Percentiles rank a stretch among this genome's conserved stretches.
Conservation (phyloP, 2,797 vertebrate genomes). For the Eulemur mongoz region DNA sequence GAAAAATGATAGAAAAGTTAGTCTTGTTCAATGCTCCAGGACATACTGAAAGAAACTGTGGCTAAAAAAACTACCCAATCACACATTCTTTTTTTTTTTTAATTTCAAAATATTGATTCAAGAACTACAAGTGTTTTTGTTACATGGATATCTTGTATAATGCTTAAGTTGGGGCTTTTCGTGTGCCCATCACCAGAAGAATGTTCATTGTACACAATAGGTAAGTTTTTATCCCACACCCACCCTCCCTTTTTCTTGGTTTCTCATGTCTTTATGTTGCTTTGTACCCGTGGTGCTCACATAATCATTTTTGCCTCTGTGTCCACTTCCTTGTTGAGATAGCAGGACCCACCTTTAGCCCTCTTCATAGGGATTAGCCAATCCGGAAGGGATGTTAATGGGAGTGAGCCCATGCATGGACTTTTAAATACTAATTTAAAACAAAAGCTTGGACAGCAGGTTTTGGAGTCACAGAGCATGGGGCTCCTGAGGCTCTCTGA, state of each 20-base stretch:
- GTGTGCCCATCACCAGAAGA: not conserved
- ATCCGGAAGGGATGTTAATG: not conserved
- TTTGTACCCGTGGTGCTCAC: not conserved
- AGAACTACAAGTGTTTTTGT: not conserved
- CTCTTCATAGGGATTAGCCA: not conserved
- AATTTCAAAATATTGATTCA: not conserved
- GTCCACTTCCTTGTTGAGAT: not conserved
- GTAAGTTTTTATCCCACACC: not conserved
- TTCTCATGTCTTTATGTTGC: not conserved
- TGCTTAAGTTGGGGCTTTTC: not conserved
- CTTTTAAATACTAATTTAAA: slow-evolving; percentile 32
- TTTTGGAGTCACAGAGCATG: not conserved
- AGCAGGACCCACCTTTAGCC: not conserved
- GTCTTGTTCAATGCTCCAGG: slow-evolving; percentile 45
- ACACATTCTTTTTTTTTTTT: not conserved
- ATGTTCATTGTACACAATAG: not conserved
- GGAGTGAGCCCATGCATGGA: not conserved
- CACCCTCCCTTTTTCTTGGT: not conserved
- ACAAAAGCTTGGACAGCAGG: not conserved
- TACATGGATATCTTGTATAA: not conserved
- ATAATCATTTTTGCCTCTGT: not conserved
- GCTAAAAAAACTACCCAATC: not conserved
- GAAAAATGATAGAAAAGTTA: slow-evolving; percentile 62
- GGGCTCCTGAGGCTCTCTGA: not conserved
- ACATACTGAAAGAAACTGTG: slow-evolving; percentile 49